Conservation (phyloP, 2,797 vertebrate species). For the Hoplostethus atlanticus region DNA sequence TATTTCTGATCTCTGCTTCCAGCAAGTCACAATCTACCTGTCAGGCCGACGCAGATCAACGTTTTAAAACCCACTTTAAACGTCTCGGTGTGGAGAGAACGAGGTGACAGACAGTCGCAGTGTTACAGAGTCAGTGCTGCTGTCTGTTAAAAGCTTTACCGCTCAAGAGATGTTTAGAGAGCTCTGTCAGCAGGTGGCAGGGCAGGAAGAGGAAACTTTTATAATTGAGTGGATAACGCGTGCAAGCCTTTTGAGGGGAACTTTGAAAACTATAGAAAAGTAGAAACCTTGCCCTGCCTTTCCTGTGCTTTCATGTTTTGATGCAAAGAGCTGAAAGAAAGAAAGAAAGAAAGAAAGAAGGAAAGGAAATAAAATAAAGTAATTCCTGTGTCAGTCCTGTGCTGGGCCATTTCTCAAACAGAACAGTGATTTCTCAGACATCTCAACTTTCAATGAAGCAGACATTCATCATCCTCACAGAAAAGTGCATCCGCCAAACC, state of each 20-base stretch:
- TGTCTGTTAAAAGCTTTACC: background rate
- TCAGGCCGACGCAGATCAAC: constrained; percentile 20
- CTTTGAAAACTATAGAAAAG: constrained; percentile 4
- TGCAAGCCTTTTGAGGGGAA: constrained; percentile 8
- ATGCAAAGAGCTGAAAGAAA: background rate
- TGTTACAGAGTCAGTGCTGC: background rate
- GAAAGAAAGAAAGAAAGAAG: background rate
- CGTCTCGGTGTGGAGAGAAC: constrained; percentile 22
- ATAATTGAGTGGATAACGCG: constrained; percentile 7
- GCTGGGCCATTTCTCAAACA: no score
- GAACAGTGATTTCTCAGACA: constrained; percentile 15
- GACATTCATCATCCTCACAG: constrained; percentile 27
- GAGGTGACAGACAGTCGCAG: constrained; percentile 40
- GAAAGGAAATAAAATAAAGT: constrained; percentile 2
- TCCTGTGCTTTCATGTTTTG: background rate
- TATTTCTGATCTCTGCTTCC: no score
- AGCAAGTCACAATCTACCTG: constrained; percentile 2
- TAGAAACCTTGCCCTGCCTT: constrained; percentile 2
- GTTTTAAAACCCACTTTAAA: constrained; percentile 43
- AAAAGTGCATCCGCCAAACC: constrained; percentile 35
- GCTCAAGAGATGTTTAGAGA: background rate
- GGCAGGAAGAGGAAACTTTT: constrained; percentile 5
- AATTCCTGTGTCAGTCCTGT: background rate
- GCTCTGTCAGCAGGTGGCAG: background rate
- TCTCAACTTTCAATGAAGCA: constrained; percentile 31